Evolutionary conservation across 2,888 invertebrate genomes (phyloP).

Genomic region (Heliothis peltigera): DNA sequence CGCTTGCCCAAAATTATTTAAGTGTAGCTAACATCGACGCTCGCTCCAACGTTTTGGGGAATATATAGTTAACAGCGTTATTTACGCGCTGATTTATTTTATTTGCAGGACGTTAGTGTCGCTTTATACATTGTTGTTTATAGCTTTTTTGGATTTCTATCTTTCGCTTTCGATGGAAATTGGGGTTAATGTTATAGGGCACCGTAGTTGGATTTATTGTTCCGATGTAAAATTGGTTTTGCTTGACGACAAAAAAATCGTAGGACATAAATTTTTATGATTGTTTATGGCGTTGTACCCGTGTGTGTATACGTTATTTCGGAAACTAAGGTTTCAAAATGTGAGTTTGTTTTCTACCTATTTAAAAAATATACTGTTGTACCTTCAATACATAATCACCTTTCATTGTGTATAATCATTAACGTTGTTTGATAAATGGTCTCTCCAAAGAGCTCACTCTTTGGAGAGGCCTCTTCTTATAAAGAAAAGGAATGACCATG

Average conservation of each 20-base stretch:
- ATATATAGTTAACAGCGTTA: conserved; percentile 82
- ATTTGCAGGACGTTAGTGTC: conserved; percentile 68
- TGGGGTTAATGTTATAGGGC: conserved; percentile 37
- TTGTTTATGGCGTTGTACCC: conserved; percentile 3
- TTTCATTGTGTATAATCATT: not conserved
- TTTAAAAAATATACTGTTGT: not conserved
- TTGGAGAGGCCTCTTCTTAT: no score
- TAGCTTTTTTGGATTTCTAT: conserved; percentile 55
- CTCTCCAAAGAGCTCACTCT: no score
- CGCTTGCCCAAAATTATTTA: conserved; percentile 72
- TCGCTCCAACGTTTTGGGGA: conserved; percentile 73
- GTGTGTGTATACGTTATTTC: not conserved
- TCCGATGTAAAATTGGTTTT: conserved; percentile 19
- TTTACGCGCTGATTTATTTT: conserved; percentile 81
- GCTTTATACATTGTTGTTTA: conserved; percentile 60
- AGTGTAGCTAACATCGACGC: conserved; percentile 78
- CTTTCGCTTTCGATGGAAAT: conserved; percentile 54
- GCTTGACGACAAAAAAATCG: conserved; percentile 2
- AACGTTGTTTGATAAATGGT: no score
- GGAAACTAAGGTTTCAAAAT: not conserved
- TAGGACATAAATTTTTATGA: conserved; percentile 9
- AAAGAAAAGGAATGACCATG: no score
- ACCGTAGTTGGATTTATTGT: conserved; percentile 34
- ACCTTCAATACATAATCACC: no score
- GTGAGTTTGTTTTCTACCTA: not conserved